Conservation (phyloP, 2,797 vertebrate genomes). For the Diceros bicornis region DNA sequence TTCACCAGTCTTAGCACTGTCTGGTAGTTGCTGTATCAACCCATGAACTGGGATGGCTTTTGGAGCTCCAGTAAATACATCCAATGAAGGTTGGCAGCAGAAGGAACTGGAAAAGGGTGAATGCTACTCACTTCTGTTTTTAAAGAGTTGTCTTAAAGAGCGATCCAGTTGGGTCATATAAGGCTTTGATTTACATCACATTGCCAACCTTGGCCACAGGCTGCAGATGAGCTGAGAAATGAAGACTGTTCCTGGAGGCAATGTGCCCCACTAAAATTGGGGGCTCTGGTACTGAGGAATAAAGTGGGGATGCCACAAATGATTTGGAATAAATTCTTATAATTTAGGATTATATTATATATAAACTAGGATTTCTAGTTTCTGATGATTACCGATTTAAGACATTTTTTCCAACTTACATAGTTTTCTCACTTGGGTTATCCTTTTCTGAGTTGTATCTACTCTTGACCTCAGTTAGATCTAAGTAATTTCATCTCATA, state of each 20-base stretch:
- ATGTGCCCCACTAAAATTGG: neutral
- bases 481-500: constrained; percentile 24
- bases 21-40: neutral
- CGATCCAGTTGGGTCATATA: neutral
- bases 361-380: constrained; percentile 13
- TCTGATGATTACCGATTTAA: constrained; percentile 16
- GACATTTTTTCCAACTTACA: neutral
- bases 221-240: neutral
- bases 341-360: neutral
- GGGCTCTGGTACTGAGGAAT: neutral
- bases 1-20: neutral
- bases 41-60: neutral
- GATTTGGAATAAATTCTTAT: neutral
- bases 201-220: neutral
- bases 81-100: neutral
- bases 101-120: neutral
- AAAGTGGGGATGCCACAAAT: neutral
- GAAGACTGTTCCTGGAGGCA: neutral
- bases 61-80: neutral
- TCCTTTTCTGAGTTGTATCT: neutral
- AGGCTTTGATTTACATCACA: neutral
- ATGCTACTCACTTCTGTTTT: neutral
- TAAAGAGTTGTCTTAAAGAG: neutral
- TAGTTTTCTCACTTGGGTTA: constrained; percentile 59
- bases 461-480: constrained; percentile 41